phyloP scores from a whole-genome alignment of 2,113 vertebrate species.

The Seriola rivoliana region DNA sequence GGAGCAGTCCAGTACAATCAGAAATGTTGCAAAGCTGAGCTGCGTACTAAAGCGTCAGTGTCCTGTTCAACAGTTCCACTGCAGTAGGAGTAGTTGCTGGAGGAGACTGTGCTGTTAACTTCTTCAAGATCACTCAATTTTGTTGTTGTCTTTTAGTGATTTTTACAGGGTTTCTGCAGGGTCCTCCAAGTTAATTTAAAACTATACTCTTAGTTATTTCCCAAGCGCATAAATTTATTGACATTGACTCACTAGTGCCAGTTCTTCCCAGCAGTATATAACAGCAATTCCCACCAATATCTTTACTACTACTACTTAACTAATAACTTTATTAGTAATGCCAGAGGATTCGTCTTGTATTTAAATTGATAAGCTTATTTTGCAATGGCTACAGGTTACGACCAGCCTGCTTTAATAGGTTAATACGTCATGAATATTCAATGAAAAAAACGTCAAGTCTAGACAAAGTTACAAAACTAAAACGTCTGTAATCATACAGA shows the following conservation, averaged over 20 bases:
- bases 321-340: too few relatives aligned
- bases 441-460: too few relatives aligned
- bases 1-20: not conserved
- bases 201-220: too few relatives aligned
- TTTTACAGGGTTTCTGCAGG: not conserved
- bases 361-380: not conserved
- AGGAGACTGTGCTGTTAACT: not conserved
- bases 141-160: not conserved
- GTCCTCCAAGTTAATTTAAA: too few relatives aligned
- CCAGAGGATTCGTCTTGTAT: not conserved
- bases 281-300: too few relatives aligned
- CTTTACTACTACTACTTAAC: too few relatives aligned
- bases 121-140: not conserved
- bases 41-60: slow-evolving; percentile 6
- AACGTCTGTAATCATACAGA: too few relatives aligned
- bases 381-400: not conserved
- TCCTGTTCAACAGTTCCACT: slow-evolving; percentile 1
- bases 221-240: not conserved
- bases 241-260: not conserved
- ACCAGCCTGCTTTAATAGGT: too few relatives aligned
- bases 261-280: not conserved
- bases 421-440: too few relatives aligned
- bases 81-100: too few relatives aligned
- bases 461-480: too few relatives aligned
- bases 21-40: slow-evolving; percentile 2